Evolutionary conservation across 1,140 invertebrate species (phyloP).

Genomic region (Brachionus rubens): DNA sequence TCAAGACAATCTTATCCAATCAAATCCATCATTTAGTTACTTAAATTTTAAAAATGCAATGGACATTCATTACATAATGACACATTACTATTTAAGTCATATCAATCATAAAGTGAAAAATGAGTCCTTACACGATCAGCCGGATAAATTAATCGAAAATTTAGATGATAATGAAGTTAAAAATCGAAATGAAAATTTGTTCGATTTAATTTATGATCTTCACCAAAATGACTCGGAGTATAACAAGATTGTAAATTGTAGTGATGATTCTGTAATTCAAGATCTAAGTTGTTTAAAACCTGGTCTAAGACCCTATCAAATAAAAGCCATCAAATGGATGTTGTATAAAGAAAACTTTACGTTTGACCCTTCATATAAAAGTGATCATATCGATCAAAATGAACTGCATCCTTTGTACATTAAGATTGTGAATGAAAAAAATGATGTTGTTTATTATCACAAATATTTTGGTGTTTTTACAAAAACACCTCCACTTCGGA

Average conservation of each 20-base stretch:
- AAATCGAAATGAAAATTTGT: constrained; percentile 19
- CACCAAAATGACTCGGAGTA: not conserved
- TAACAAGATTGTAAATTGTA: not conserved
- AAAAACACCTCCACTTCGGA: not conserved
- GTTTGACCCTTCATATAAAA: not conserved
- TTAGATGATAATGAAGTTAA: not conserved
- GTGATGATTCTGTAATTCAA: constrained; percentile 6
- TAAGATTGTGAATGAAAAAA: not conserved
- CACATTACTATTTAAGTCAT: not conserved
- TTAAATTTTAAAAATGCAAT: not conserved
- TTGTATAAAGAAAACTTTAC: constrained; percentile 28
- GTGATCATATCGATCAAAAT: not conserved
- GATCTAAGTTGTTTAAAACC: constrained; percentile 4
- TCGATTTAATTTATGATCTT: constrained; percentile 20
- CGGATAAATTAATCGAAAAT: not conserved
- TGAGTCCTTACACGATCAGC: not conserved
- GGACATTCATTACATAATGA: constrained; percentile 1
- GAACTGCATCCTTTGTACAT: constrained; percentile 8
- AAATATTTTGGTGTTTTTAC: not conserved
- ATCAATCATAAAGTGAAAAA: not conserved
- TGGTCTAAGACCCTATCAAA: not conserved
- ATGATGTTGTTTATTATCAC: constrained; percentile 10
- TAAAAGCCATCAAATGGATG: constrained; percentile 35
- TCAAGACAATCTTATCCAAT: not conserved
- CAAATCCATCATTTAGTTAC: not conserved